phyloP scores from a whole-genome alignment of 37 sponge, comb jelly and placozoan genomes.

The Agelas oroides region DNA sequence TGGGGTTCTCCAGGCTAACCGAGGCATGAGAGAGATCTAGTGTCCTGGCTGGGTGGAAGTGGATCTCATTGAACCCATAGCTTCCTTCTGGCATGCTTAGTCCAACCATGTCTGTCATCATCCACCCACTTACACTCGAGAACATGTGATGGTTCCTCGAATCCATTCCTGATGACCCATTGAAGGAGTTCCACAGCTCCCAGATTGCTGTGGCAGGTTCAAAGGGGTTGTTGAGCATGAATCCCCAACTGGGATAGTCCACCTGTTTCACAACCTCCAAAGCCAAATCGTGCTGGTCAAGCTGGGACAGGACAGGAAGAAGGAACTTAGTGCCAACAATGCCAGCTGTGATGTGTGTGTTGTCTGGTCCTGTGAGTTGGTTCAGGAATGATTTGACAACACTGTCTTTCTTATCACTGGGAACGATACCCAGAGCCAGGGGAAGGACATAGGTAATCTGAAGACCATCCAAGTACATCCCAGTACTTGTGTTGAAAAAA shows the following conservation, averaged over 20 bases:
- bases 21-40: constrained; percentile 46
- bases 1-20: constrained; percentile 39
- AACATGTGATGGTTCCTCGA: constrained; percentile 89
- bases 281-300: constrained; percentile 44
- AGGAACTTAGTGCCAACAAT: constrained; percentile 62
- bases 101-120: constrained; percentile 59
- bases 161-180: constrained; percentile 63
- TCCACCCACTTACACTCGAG: constrained; percentile 75
- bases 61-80: constrained; percentile 40
- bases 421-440: constrained; percentile 50
- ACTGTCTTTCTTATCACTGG: neutral
- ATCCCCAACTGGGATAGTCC: constrained; percentile 82
- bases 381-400: constrained; percentile 40
- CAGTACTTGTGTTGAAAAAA: constrained; percentile 13
- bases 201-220: constrained; percentile 79
- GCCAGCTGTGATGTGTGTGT: constrained; percentile 56
- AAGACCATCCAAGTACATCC: constrained; percentile 46
- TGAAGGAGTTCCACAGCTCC: constrained; percentile 75
- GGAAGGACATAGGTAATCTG: constrained; percentile 67
- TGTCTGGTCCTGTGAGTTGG: constrained; percentile 24
- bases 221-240: constrained; percentile 63
- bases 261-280: constrained; percentile 54
- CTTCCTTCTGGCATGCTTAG: constrained; percentile 14
- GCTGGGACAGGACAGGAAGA: constrained; percentile 43
- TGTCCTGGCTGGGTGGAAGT: constrained; percentile 50